Conservation (phyloP, 2,797 vertebrate species). For the Danio kyathit region DNA sequence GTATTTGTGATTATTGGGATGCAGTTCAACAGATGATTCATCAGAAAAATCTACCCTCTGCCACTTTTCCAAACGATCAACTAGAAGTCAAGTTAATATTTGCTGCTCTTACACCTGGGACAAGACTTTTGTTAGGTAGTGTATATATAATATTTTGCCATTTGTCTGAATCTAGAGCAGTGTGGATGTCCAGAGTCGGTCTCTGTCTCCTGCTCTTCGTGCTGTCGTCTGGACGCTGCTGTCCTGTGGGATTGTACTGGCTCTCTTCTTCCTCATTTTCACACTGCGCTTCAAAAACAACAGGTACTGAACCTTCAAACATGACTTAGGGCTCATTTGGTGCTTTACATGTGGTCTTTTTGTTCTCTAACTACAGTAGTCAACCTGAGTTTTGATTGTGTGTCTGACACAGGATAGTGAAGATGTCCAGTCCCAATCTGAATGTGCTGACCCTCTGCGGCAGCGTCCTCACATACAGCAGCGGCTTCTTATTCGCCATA, state of each 20-base stretch:
- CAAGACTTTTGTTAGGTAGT: no score
- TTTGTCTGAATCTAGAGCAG: constrained; percentile 66
- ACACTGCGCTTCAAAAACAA: constrained; percentile 94
- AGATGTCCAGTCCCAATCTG: constrained; percentile 99
- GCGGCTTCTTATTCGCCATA: constrained; percentile 90
- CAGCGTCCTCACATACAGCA: constrained; percentile 90
- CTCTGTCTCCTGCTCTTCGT: constrained; percentile 82
- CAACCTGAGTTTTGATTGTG: constrained; percentile 26
- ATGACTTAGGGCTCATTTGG: not conserved
- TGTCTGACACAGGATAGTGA: constrained; percentile 88
- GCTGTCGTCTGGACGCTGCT: constrained; percentile 90
- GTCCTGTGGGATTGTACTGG: constrained; percentile 88
- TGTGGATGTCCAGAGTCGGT: constrained; percentile 64
- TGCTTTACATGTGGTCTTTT: not conserved
- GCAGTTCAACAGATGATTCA: no score
- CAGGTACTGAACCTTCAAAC: constrained; percentile 79
- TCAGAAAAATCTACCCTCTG: no score
- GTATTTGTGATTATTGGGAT: no score
- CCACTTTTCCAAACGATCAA: no score
- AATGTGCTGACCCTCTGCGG: constrained; percentile 92
- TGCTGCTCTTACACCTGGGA: no score
- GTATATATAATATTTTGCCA: constrained; percentile 20
- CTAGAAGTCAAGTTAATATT: no score
- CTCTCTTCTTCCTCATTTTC: constrained; percentile 89
- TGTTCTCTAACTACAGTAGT: not conserved